phyloP scores from a whole-genome alignment of 2,113 vertebrate species.

The Neogale vison region DNA sequence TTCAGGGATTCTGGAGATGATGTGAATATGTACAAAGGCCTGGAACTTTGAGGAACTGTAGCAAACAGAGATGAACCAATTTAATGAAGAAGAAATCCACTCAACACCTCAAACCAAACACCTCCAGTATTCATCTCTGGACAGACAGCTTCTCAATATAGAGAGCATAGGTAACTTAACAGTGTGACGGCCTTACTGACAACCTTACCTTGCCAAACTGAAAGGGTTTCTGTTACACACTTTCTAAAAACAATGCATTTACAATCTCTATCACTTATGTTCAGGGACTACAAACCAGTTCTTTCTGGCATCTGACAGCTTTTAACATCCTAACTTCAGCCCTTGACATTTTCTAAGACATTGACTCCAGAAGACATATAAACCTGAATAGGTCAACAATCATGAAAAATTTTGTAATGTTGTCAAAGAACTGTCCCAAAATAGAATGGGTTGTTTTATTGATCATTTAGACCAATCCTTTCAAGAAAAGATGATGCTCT shows the following conservation, averaged over 20 bases:
- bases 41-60: neutral
- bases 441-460: neutral
- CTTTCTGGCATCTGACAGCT: neutral
- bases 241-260: neutral
- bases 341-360: conserved; percentile 7
- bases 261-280: neutral
- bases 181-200: neutral
- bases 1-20: neutral
- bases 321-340: conserved; percentile 1
- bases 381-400: neutral
- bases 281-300: neutral
- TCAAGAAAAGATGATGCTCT: conserved; percentile 4
- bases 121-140: neutral
- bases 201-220: neutral
- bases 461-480: neutral
- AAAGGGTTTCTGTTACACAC: neutral
- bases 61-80: neutral
- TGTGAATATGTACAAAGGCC: neutral
- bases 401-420: neutral
- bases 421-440: neutral
- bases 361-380: neutral
- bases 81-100: neutral
- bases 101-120: neutral
- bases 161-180: neutral
- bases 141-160: neutral